Percentiles rank a stretch among this genome's conserved stretches.
These are phyloP conservation scores for Leucopsar rothschildi DNA, from an alignment of 2,113 vertebrate species.

Conservation along the genomic window DNA sequence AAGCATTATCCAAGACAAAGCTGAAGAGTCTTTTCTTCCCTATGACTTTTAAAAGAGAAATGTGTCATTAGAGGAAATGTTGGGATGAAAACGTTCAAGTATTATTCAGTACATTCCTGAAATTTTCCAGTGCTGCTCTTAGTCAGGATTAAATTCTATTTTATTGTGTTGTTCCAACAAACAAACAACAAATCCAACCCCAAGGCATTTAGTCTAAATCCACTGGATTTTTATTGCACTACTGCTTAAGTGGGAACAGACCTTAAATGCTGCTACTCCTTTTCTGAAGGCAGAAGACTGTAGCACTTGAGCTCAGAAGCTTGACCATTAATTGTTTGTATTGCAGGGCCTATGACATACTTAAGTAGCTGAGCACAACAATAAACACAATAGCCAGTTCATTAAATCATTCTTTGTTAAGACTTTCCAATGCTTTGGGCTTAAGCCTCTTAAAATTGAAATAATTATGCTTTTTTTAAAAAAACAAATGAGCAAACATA, in stretches of 20 bases:
- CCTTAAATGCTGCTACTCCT: constrained; percentile 45
- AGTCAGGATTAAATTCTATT: constrained; percentile 31
- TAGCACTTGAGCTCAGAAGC: constrained; percentile 57
- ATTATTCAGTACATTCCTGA: background rate
- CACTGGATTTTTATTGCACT: constrained; percentile 45
- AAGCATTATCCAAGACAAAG: background rate
- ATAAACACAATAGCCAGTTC: constrained; percentile 60
- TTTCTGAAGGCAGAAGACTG: constrained; percentile 59
- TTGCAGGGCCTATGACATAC: constrained; percentile 58
- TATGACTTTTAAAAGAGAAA: background rate
- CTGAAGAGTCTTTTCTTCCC: background rate
- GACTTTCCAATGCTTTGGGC: constrained; percentile 51
- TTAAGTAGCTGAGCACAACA: constrained; percentile 67
- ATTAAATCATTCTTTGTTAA: constrained; percentile 68
- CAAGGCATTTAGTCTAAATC: constrained; percentile 38
- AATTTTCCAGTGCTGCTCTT: constrained; percentile 17
- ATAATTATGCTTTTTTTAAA: constrained; percentile 54
- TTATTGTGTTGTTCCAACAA: constrained; percentile 40
- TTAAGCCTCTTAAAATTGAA: constrained; percentile 64
- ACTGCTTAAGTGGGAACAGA: constrained; percentile 54
- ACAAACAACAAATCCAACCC: constrained; percentile 37
- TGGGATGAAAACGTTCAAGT: background rate
- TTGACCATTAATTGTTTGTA: constrained; percentile 67
- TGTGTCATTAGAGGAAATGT: background rate
- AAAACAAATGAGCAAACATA: constrained; percentile 61